A percentile compares a stretch with the other conserved stretches of the same genome.
Conservation (phyloP, 2,888 invertebrate species). For the Drosophila kuntzei region DNA sequence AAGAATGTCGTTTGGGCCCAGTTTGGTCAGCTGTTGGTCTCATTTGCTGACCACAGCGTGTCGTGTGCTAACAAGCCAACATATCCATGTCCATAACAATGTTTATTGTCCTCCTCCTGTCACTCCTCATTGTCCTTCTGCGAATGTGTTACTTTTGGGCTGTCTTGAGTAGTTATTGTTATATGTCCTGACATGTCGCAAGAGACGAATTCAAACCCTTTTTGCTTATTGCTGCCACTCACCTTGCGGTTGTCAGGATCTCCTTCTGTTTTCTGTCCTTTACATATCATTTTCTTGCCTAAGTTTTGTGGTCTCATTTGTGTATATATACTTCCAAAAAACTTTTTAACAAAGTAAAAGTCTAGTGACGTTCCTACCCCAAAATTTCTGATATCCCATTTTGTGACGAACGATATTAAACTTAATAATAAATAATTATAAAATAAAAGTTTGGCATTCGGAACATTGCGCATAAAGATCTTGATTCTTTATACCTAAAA, state of each 20-base stretch:
- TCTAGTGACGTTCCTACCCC: too few species aligned
- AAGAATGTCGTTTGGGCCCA: background rate
- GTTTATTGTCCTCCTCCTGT: conserved; percentile 6
- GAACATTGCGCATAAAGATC: too few species aligned
- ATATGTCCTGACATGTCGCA: conserved; percentile 68
- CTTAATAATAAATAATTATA: too few species aligned
- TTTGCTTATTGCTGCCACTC: conserved; percentile 61
- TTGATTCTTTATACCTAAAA: too few species aligned
- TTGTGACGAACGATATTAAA: too few species aligned
- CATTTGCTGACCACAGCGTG: conserved; percentile 77
- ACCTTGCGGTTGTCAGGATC: conserved; percentile 64
- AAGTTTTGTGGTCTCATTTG: conserved; percentile 70
- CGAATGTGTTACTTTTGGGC: conserved; percentile 77
- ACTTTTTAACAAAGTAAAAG: too few species aligned
- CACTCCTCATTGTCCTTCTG: conserved; percentile 38
- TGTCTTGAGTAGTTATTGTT: conserved; percentile 80
- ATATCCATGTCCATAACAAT: conserved; percentile 44
- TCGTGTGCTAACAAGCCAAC: conserved; percentile 77
- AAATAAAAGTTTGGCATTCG: too few species aligned
- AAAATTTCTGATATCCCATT: too few species aligned
- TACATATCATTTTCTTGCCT: conserved; percentile 49
- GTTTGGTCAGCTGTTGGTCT: conserved; percentile 57
- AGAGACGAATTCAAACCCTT: conserved; percentile 44
- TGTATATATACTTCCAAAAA: background rate
- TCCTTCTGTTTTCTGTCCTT: conserved; percentile 5